These are phyloP conservation scores for Antigone vipio DNA, from an alignment of 2,113 vertebrate species.

Conservation along the genomic window DNA sequence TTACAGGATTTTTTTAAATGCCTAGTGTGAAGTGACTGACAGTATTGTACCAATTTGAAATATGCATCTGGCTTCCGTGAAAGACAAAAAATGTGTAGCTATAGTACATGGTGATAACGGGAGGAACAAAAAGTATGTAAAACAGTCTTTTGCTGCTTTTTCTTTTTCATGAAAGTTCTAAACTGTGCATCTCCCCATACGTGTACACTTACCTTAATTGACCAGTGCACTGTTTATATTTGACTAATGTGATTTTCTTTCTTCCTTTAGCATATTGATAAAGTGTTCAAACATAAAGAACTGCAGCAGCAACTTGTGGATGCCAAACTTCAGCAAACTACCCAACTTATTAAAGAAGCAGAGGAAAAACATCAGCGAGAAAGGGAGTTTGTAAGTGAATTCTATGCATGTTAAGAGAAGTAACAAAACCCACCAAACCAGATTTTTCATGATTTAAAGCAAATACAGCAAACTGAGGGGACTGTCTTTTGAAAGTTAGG, in stretches of 20 bases:
- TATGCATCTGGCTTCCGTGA: neutral
- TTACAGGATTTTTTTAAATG: neutral
- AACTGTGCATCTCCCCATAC: neutral
- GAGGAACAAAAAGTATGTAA: neutral
- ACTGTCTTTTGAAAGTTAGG: neutral
- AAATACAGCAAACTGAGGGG: neutral
- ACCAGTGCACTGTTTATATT: neutral
- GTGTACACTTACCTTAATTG: neutral
- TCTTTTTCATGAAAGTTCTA: neutral
- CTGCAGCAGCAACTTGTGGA: conserved; percentile 96
- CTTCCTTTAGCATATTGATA: conserved; percentile 89
- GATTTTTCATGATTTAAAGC: neutral
- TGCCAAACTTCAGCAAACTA: conserved; percentile 94
- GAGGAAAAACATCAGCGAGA: conserved; percentile 95
- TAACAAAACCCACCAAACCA: neutral
- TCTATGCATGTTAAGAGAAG: neutral
- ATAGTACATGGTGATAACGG: neutral
- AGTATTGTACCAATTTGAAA: neutral
- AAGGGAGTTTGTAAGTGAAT: conserved; percentile 90
- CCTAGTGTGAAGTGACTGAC: neutral
- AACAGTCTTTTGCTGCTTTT: neutral
- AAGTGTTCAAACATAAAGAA: conserved; percentile 98
- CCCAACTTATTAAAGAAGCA: conserved; percentile 94
- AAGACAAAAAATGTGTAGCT: neutral
- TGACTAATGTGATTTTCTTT: neutral